Base-by-base conservation (phyloP, 1,140 invertebrate species). In the Asbolus verrucosus region DNA sequence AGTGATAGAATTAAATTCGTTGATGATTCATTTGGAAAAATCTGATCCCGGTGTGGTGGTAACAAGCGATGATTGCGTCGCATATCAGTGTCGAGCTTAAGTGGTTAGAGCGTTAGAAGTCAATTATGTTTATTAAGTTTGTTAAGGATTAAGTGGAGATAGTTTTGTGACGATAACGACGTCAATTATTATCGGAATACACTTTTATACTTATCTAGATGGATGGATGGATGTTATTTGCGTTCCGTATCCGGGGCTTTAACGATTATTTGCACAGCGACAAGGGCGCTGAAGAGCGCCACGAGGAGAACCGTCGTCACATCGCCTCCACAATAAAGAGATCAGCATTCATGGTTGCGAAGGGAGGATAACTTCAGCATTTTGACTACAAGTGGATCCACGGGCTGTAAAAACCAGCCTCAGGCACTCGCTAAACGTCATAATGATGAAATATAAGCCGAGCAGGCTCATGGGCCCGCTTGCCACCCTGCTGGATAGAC, bases 361-460 rank as follows among this genome's bases (percentile, higher is more conserved):
- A 24, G 60, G 67, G 59, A 66, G 38, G 50, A 67, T 21, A 61
- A 65, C 24, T 66, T n/a, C 31, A 4, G 15, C 30, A 60, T 59
- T 59, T 61, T 38, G 46, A 60, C 61, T 65, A 62, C 13, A 18
- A 46, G 62, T 46, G 69, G 50, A 69, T 63, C 43, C 41, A 24
- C 18, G 24, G 50, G 39, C 19, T 63, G 16, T 66, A 61, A 70
- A 62, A 70, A 66, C 41, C 36, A 41, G 54, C 54, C 50, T 41
- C 24, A 19, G 62, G 54, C 61, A 61, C 21, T 27, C 61, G 46
- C 60, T 66, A 69, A 72, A 65, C 62, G 66, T 69, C 67, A 66
- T 65, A 67, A 61, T 65, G 60, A 69, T 63, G 46, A 60, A 72
- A 67, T 63, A 67, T 68, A 70, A 69, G 65, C 38, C 54, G 33